A percentile compares a stretch with the other conserved stretches of the same genome.
Conservation (phyloP, 2,888 invertebrate species). For the Drosophila prostipennis region DNA sequence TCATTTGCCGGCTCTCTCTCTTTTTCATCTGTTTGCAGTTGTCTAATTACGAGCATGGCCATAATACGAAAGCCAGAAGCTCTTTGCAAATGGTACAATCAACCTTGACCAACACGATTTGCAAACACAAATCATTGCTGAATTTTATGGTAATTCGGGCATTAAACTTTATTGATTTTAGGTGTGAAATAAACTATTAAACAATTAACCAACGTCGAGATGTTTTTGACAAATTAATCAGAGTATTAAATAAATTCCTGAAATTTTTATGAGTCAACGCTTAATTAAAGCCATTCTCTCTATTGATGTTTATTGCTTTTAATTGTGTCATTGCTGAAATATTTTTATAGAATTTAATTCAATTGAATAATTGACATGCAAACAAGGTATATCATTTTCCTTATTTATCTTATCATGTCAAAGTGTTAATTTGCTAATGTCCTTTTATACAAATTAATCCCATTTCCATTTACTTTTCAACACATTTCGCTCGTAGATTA, state of each 20-base stretch:
- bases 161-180: not conserved
- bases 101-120: conserved; percentile 40
- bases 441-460: conserved; percentile 9
- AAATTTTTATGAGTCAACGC: not conserved
- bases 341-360: not conserved
- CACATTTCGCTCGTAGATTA: conserved; percentile 2
- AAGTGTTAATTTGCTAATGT: not conserved
- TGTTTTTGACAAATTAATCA: not conserved
- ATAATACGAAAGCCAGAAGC: conserved; percentile 21
- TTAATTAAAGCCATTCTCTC: conserved; percentile 1
- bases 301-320: too few species aligned
- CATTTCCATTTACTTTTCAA: not conserved
- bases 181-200: not conserved
- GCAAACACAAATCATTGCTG: not conserved
- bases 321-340: not conserved
- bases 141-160: not conserved
- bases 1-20: conserved; percentile 49
- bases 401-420: too few species aligned
- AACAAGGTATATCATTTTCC: too few species aligned
- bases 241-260: not conserved
- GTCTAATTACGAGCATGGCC: conserved; percentile 42
- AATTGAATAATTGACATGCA: not conserved
- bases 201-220: not conserved
- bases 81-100: conserved; percentile 8
- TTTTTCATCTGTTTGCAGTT: conserved; percentile 39